A percentile compares a stretch with the other conserved stretches of the same genome.
Evolutionary conservation across 2,888 invertebrate species (phyloP).

Genomic region (Zygothrica quintamaculata): DNA sequence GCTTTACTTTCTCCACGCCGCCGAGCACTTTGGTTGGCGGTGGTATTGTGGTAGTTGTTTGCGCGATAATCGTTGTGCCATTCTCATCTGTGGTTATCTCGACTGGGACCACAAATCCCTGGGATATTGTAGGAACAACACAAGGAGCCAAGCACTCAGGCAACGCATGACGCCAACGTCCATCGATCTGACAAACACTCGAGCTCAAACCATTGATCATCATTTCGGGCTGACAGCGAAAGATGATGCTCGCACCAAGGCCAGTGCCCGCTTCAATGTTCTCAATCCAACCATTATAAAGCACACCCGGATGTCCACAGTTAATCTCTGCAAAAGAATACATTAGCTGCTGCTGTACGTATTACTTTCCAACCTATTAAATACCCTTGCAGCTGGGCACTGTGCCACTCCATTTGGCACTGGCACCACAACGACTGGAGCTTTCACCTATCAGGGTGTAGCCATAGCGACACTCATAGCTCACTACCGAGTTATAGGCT

Average conservation of each 20-base stretch:
- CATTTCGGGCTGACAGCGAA: slow-evolving; percentile 96
- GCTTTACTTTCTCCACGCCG: slow-evolving; percentile 86
- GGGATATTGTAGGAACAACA: slow-evolving; percentile 94
- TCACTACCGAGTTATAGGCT: slow-evolving; percentile 97
- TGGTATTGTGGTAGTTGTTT: slow-evolving; percentile 83
- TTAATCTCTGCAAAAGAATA: slow-evolving; percentile 91
- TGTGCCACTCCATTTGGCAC: slow-evolving; percentile 97
- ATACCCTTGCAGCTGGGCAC: slow-evolving; percentile 96
- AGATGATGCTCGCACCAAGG: slow-evolving; percentile 95
- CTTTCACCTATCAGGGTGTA: slow-evolving; percentile 95
- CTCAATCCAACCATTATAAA: slow-evolving; percentile 98
- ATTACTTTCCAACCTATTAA: background rate
- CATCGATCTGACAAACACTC: slow-evolving; percentile 96
- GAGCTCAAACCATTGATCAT: slow-evolving; percentile 94
- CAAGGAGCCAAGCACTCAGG: slow-evolving; percentile 98
- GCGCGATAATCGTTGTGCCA: slow-evolving; percentile 77
- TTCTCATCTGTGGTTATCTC: slow-evolving; percentile 83
- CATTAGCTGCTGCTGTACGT: background rate
- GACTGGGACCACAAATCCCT: slow-evolving; percentile 90
- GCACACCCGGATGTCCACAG: slow-evolving; percentile 96
- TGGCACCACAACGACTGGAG: slow-evolving; percentile 96
- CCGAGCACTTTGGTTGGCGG: slow-evolving; percentile 63
- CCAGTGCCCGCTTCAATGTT: slow-evolving; percentile 95
- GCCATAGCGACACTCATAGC: slow-evolving; percentile 98
- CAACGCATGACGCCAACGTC: slow-evolving; percentile 96